Conservation (phyloP, 92 coral and sea anemone genomes). For the Metridium senile region DNA sequence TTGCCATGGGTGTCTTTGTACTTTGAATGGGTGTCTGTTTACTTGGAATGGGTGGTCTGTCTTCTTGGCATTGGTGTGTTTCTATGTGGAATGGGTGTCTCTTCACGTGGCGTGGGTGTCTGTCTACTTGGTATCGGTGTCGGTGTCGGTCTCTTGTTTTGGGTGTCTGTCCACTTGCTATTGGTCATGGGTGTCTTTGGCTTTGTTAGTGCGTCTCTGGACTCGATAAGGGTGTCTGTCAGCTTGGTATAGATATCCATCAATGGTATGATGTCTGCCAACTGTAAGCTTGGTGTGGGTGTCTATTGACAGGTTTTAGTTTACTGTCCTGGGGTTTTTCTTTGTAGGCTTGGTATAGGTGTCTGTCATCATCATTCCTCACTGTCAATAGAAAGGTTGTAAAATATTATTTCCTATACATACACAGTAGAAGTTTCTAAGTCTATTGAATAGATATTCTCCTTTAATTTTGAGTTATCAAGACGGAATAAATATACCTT, state of each 20-base stretch:
- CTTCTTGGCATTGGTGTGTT: not conserved
- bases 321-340: not conserved
- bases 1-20: not conserved
- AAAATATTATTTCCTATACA: too few relatives aligned
- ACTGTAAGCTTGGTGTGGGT: not conserved
- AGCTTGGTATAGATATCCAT: too few relatives aligned
- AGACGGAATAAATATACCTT: too few relatives aligned
- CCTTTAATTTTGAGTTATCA: too few relatives aligned
- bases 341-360: too few relatives aligned
- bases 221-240: too few relatives aligned
- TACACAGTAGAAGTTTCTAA: too few relatives aligned
- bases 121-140: not conserved
- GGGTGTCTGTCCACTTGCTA: not conserved
- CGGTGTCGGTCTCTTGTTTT: not conserved
- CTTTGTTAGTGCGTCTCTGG: too few relatives aligned
- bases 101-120: not conserved
- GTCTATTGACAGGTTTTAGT: not conserved
- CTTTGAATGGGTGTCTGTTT: not conserved
- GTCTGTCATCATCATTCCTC: too few relatives aligned
- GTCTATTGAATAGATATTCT: too few relatives aligned
- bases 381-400: too few relatives aligned
- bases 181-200: not conserved
- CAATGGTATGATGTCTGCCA: too few relatives aligned
- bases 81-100: not conserved
- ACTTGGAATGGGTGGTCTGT: not conserved